Evolutionary conservation across 2,797 vertebrate genomes (phyloP), one percentile per base, ranked within the genome.

Genomic region (Telmatherina bonti): DNA sequence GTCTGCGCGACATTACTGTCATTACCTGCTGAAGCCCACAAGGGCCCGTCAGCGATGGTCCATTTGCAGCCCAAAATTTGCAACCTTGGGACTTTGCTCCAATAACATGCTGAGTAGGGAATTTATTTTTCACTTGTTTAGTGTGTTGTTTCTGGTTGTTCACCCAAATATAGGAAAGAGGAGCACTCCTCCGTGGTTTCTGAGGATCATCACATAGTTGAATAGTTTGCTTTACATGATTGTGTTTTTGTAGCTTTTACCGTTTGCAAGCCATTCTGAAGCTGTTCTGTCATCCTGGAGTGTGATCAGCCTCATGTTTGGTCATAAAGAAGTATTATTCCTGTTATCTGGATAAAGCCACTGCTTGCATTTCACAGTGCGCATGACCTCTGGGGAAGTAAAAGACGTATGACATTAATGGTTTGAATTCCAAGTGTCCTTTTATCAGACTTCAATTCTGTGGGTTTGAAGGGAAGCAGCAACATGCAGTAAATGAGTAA

Each of bases 401-500:
- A 11, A 26, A 61, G 59, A 35, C 59, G 18, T 74, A 76, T 59
- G 58, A n/a, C 56, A 61, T 43, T 51, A 70, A 65, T 61, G n/a
- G 58, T 64, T 63, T 62, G 24, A 16, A 47, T 57, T 59, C 55
- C 77, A 78, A 69, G 71, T 79, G 62, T 66, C 33, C 59, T 70
- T 45, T 73, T 59, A 54, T 74, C 36, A 54, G 51, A 38, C 36
- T 13, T 38, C 26, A 29, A 13, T 70, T 80, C 20, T 63, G 26
- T 54, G 31, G 7, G 38, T 81, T 81, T 78, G 53, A 68, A 62
- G 62, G 43, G 53, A 62, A 70, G 54, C 58, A 54, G 64, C 43
- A 71, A 26, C 38, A 64, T 78, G 49, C 67, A 73, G 67, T 74
- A 79, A 86, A 36, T 67, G 33, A 24, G 43, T 69, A 74, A 76